Evolutionary conservation across 1,140 invertebrate species (phyloP), one percentile per base, ranked within the genome.

Genomic region (Oryzaephilus surinamensis): DNA sequence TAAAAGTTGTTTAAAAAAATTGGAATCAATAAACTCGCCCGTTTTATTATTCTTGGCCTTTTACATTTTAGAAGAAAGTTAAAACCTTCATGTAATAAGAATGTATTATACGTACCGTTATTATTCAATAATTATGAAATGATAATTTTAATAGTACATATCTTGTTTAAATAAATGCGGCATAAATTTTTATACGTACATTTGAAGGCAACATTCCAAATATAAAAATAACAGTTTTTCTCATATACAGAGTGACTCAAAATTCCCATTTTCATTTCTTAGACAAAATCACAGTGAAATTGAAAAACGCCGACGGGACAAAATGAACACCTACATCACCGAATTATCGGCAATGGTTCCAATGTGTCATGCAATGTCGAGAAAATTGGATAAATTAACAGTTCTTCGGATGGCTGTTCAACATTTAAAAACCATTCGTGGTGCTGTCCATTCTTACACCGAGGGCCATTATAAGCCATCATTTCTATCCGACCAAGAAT

Each of bases 241-340:
- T n/a, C n/a, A 15, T 31, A 12, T 12, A 31, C 14, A 12, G 13
- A 8, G 14, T 31, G 14, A 15, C 13, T 10, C 10, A 31, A 31
- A 31, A 31, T 15, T 8, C 3, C 16, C 2, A 17, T 10, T 27
- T 40, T 12, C 21, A 13, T 32, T 39, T 51, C 38, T 13, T 28
- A 59, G 57, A 31, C 57, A 92, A 63, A 95, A 94, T 65, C 91
- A 97, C 65, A 94, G 90, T 61, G 90, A 95, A 66, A 95, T 97
- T 41, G 92, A 97, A 62, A 95, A 95, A 59, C 69, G 91, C 1
- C 70, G 92, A 2, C 71, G 92, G 11, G 91, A 97, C 60, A 96
- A 96, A 65, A 96, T 96, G 91, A 95, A 95, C 65, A 90, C 81
- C 0, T 95, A 93, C 61, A 94, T 97, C 41, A 82, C 81, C 0